phyloP scores from a whole-genome alignment of 1,140 invertebrate species.

The Ctenoplectra terminalis region DNA sequence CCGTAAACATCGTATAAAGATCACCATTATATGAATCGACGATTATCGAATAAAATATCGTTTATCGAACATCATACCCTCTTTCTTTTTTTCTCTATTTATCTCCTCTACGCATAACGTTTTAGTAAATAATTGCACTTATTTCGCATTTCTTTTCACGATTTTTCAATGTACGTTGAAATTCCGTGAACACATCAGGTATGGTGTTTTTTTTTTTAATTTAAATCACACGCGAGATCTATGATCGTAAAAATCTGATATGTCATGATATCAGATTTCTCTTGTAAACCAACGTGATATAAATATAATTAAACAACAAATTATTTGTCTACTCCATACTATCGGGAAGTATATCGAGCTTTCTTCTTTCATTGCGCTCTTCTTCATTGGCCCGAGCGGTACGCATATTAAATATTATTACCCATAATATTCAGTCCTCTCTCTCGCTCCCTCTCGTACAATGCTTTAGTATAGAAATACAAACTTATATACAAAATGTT shows the following conservation, averaged over 20 bases:
- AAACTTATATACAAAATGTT: slow-evolving; percentile 63
- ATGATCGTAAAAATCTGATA: slow-evolving; percentile 70
- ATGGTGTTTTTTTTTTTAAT: slow-evolving; percentile 23
- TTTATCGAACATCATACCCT: slow-evolving; percentile 36
- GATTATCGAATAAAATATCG: slow-evolving; percentile 49
- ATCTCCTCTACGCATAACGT: background rate
- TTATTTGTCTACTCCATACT: slow-evolving; percentile 45
- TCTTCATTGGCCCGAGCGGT: background rate
- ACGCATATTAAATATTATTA: slow-evolving; percentile 44
- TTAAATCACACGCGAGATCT: slow-evolving; percentile 57
- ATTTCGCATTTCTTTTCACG: slow-evolving; percentile 39
- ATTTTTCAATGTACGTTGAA: slow-evolving; percentile 18
- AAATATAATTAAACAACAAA: slow-evolving; percentile 57
- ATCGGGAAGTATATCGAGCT: slow-evolving; percentile 46
- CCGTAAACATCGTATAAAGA: slow-evolving; percentile 49
- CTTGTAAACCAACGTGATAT: slow-evolving; percentile 49
- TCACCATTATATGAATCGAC: slow-evolving; percentile 32
- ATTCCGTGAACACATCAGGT: slow-evolving; percentile 39
- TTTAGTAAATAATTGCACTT: slow-evolving; percentile 62
- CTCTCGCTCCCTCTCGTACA: slow-evolving; percentile 31
- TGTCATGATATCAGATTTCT: slow-evolving; percentile 78
- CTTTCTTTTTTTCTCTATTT: background rate
- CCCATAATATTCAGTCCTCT: slow-evolving; percentile 49
- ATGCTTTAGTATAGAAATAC: slow-evolving; percentile 52
- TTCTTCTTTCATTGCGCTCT: slow-evolving; percentile 1